These are phyloP conservation scores for Luidia sarsii DNA, from an alignment of 53 echinoderm and acorn worm species.

Conservation along the genomic window DNA sequence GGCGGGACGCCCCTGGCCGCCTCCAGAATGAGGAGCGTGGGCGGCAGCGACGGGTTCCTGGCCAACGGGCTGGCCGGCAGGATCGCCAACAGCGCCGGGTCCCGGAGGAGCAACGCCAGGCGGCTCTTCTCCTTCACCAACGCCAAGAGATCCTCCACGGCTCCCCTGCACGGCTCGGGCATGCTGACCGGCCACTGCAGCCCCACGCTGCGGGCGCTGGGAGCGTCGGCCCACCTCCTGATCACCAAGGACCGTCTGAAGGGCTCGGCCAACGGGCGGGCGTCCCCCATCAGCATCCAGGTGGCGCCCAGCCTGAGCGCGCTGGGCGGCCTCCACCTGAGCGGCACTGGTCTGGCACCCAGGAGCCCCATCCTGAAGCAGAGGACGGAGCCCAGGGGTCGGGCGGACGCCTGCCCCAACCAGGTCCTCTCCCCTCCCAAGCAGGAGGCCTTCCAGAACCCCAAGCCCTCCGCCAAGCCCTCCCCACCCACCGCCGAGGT, in stretches of 20 bases:
- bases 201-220: constrained; percentile 24
- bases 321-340: constrained; percentile 22
- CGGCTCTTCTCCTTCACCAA: constrained; percentile 48
- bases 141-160: constrained; percentile 51
- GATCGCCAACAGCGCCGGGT: constrained; percentile 13
- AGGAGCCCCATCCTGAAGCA: neutral
- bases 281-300: constrained; percentile 42
- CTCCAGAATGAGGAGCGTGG: constrained; percentile 50
- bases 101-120: constrained; percentile 43
- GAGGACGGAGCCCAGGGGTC: constrained; percentile 4
- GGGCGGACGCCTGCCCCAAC: neutral
- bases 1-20: constrained; percentile 61
- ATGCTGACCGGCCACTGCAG: constrained; percentile 31
- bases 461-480: neutral
- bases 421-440: neutral
- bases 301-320: constrained; percentile 22
- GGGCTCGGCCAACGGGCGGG: constrained; percentile 21
- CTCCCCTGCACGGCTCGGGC: constrained; percentile 42
- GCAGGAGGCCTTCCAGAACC: neutral
- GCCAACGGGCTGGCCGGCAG: constrained; percentile 23
- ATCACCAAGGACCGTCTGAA: constrained; percentile 50
- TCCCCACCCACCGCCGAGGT: constrained; percentile 16
- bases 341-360: constrained; percentile 3
- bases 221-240: constrained; percentile 32
- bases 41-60: constrained; percentile 50